Evolutionary conservation across 2,888 invertebrate species (phyloP).

Genomic region (Leuctra nigra): DNA sequence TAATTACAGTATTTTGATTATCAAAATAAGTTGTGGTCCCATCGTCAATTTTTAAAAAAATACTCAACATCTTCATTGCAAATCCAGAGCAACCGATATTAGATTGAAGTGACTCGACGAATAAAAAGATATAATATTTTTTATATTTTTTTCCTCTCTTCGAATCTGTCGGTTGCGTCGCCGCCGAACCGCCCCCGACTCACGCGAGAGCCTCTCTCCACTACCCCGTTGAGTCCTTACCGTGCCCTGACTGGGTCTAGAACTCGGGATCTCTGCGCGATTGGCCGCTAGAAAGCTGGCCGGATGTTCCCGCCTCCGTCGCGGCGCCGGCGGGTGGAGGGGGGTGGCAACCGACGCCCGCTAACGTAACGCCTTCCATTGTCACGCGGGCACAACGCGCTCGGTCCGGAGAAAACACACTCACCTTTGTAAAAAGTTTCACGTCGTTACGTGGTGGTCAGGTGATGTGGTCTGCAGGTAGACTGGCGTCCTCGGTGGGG

Average conservation of each 20-base stretch:
- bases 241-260: conserved; percentile 22
- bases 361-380: conserved; percentile 15
- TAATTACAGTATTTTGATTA: too few species aligned
- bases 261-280: conserved; percentile 22
- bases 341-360: conserved; percentile 19
- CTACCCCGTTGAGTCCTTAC: conserved; percentile 10
- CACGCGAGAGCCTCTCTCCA: not conserved
- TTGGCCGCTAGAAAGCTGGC: conserved; percentile 14
- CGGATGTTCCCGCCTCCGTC: conserved; percentile 18
- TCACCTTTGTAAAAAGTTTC: conserved; percentile 11
- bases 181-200: conserved; percentile 14
- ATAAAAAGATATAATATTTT: conserved; percentile 12
- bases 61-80: too few species aligned
- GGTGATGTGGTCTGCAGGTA: conserved; percentile 2
- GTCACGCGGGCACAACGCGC: conserved; percentile 14
- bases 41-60: too few species aligned
- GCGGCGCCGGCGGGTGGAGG: conserved; percentile 1
- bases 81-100: not conserved
- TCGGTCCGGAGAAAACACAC: too few species aligned
- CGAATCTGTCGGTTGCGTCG: conserved; percentile 11
- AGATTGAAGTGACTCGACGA: not conserved
- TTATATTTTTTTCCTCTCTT: conserved; percentile 2
- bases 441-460: conserved; percentile 14
- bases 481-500: not conserved
- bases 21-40: too few species aligned